phyloP scores from a whole-genome alignment of 2,113 vertebrate genomes.

The Pseudorasbora parva region DNA sequence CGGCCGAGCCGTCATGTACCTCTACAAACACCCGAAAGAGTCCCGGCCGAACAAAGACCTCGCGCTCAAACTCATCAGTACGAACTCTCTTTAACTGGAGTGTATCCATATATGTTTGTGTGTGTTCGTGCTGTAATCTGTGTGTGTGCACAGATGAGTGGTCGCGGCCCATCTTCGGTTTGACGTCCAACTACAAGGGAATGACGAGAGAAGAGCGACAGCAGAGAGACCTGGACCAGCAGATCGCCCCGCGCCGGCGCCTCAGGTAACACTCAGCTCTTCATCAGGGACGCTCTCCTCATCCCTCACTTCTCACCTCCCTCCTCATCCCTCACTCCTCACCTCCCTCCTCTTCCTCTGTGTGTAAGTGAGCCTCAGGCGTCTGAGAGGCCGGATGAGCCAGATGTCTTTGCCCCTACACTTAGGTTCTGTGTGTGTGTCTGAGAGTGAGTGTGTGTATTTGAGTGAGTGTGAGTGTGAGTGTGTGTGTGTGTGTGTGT shows the following conservation, averaged over 20 bases:
- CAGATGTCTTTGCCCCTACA: constrained; percentile 77
- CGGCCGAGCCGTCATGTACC: constrained; percentile 96
- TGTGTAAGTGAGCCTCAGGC: constrained; percentile 73
- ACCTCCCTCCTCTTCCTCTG: background rate
- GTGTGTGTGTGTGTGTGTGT: too few species aligned
- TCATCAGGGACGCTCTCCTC: background rate
- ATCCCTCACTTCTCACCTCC: constrained; percentile 2
- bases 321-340: constrained; percentile 10
- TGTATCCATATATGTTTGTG: background rate
- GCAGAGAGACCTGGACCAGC: constrained; percentile 96
- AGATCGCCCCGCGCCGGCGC: constrained; percentile 89
- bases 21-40: constrained; percentile 99
- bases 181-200: constrained; percentile 97
- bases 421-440: constrained; percentile 68
- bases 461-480: too few species aligned
- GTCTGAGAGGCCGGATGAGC: constrained; percentile 72
- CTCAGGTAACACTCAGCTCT: constrained; percentile 79
- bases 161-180: constrained; percentile 96
- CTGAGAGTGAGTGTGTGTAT: constrained; percentile 44
- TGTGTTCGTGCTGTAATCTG: background rate
- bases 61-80: constrained; percentile 98
- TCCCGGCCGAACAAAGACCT: constrained; percentile 94
- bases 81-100: constrained; percentile 52
- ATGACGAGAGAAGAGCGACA: constrained; percentile 98
- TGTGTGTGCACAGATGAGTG: constrained; percentile 85